Evolutionary conservation across 2,797 vertebrate species (phyloP), one percentile per base, ranked within the genome.

Genomic region (Bothrops alternatus): DNA sequence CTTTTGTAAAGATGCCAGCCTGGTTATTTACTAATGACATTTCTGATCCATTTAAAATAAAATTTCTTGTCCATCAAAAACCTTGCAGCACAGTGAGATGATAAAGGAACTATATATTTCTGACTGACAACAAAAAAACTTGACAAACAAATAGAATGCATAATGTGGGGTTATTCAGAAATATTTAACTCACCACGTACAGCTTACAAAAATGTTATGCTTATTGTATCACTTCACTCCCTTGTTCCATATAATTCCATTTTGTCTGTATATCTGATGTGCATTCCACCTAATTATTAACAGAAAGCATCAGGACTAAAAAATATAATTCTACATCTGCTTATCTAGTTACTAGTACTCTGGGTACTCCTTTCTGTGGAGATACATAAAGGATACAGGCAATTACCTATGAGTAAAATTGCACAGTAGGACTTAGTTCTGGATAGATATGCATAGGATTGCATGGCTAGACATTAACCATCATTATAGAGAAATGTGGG

Each of bases 21-120:
- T 96, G 93, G 61, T 94, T 97, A 94, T 95, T 93, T 55, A 50
- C n/a, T 55, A 50, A 96, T 91, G 89, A 90, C 57, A 94, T 93
- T 93, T 93, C 73, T 92, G 63, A 94, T 91, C 26, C 87, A 6
- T 96, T 96, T 95, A 93, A 89, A 95, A 94, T 93, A 96, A 97
- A 94, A 78, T 93, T 96, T 93, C 94, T 95, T 95, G 93, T 95
- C 95, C 96, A 91, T 96, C 93, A 97, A 96, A 95, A 86, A 3
- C 26, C 94, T 93, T 94, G 87, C 89, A 95, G 91, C 26, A 73
- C 88, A 88, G n/a, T n/a, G 56, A 93, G 93, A 88, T 63, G 87
- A 91, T 90, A 92, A 92, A 87, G 93, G 37, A 95, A 26, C 0
- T 55, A 60, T 6, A 12, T 89, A 65, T 94, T 96, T 95, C 69